These are phyloP conservation scores for Caenorhabditis zanzibari DNA, from an alignment of 2,888 invertebrate species.

Conservation along the genomic window DNA sequence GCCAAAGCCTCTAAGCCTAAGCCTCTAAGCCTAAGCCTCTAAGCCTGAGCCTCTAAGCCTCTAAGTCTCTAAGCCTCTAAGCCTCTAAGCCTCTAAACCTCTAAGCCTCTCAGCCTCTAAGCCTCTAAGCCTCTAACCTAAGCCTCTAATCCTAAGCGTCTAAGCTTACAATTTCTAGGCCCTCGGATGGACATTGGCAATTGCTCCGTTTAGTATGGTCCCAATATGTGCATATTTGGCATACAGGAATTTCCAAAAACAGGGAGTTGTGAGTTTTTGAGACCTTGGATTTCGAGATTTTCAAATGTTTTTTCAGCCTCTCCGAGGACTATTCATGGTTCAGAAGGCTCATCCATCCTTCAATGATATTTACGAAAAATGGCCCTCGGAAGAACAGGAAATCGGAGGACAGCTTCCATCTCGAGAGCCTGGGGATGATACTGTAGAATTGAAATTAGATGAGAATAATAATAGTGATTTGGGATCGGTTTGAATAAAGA, in stretches of 20 bases:
- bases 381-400: not conserved
- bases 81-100: too few species aligned
- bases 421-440: too few species aligned
- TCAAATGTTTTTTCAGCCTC: constrained; percentile 11
- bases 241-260: constrained; percentile 4
- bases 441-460: too few species aligned
- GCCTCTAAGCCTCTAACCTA: too few species aligned
- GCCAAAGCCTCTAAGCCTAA: too few species aligned
- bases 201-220: constrained; percentile 25
- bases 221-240: constrained; percentile 15
- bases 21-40: too few species aligned
- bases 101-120: too few species aligned
- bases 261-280: constrained; percentile 9
- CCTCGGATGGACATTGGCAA: constrained; percentile 38
- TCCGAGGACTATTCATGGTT: constrained; percentile 26
- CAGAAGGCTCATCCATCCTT: constrained; percentile 54
- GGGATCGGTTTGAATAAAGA: too few species aligned
- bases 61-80: too few species aligned
- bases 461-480: too few species aligned
- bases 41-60: too few species aligned
- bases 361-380: constrained; percentile 17
- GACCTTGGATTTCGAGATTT: not conserved
- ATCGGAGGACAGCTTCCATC: not conserved
- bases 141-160: too few species aligned
- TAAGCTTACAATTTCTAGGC: not conserved